Conservation (phyloP, 1,140 invertebrate genomes). For the Dolichoris vasculosae region DNA sequence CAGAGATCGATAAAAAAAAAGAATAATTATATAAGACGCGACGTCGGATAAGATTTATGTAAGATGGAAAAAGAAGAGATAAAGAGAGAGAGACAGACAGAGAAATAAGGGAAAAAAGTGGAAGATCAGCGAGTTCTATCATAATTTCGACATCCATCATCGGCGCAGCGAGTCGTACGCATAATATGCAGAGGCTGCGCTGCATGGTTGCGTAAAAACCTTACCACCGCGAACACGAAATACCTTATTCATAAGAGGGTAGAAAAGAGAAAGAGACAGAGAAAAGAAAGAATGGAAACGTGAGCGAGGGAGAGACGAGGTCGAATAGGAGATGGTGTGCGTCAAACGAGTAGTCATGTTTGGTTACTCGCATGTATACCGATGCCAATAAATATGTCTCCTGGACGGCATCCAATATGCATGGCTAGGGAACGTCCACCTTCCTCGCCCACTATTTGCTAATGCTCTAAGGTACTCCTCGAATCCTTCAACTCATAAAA, state of each 20-base stretch:
- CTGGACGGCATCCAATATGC: conserved; percentile 69
- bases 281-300: neutral
- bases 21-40: conserved; percentile 46
- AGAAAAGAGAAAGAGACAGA: no score
- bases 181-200: conserved; percentile 48
- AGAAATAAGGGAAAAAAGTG: conserved; percentile 26
- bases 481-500: conserved; percentile 55
- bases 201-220: conserved; percentile 52
- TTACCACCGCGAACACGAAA: conserved; percentile 59
- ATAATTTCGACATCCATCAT: conserved; percentile 66
- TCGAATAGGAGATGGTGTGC: neutral
- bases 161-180: conserved; percentile 46
- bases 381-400: conserved; percentile 72
- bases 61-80: conserved; percentile 34
- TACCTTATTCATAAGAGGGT: conserved; percentile 63
- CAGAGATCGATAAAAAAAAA: neutral
- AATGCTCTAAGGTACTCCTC: conserved; percentile 53
- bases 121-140: conserved; percentile 53
- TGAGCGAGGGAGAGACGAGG: neutral
- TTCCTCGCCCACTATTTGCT: neutral
- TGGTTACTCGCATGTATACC: conserved; percentile 60
- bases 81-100: conserved; percentile 20
- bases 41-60: conserved; percentile 52
- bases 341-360: conserved; percentile 42
- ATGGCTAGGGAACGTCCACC: conserved; percentile 53